phyloP scores from a whole-genome alignment of 2,113 vertebrate species.

The Chiloscyllium plagiosum region DNA sequence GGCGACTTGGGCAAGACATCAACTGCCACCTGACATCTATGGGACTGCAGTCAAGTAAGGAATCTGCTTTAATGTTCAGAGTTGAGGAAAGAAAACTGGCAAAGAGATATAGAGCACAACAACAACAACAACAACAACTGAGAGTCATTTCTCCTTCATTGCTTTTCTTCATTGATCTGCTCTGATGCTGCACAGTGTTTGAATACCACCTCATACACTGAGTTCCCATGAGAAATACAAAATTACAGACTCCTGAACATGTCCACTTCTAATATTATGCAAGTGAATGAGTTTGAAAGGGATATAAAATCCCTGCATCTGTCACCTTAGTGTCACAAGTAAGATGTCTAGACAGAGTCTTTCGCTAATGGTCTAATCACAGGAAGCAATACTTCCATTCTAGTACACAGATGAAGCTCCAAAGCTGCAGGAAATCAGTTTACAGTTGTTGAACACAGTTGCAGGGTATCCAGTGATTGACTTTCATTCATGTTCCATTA shows the following conservation, averaged over 20 bases:
- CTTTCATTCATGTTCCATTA: not conserved
- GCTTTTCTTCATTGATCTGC: not conserved
- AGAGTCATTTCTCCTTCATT: not conserved
- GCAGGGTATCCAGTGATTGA: not conserved
- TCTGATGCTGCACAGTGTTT: not conserved
- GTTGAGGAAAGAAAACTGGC: not conserved
- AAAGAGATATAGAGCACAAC: not conserved
- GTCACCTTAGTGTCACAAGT: not conserved
- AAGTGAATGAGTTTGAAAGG: not conserved
- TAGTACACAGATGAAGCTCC: not conserved
- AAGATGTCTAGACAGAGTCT: not conserved
- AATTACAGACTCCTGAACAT: not conserved
- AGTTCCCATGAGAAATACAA: not conserved
- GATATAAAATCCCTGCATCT: not conserved
- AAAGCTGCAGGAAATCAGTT: not conserved
- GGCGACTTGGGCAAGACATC: not conserved
- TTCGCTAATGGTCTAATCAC: not conserved
- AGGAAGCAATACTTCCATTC: not conserved
- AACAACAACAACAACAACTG: not conserved
- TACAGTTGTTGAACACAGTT: not conserved
- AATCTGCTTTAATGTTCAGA: not conserved
- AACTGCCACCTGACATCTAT: not conserved
- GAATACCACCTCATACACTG: not conserved
- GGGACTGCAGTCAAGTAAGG: not conserved
- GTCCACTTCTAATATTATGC: not conserved